Evolutionary conservation across 2,113 vertebrate species (phyloP), one percentile per base, ranked within the genome.

Genomic region (Sebastes schlegelii): DNA sequence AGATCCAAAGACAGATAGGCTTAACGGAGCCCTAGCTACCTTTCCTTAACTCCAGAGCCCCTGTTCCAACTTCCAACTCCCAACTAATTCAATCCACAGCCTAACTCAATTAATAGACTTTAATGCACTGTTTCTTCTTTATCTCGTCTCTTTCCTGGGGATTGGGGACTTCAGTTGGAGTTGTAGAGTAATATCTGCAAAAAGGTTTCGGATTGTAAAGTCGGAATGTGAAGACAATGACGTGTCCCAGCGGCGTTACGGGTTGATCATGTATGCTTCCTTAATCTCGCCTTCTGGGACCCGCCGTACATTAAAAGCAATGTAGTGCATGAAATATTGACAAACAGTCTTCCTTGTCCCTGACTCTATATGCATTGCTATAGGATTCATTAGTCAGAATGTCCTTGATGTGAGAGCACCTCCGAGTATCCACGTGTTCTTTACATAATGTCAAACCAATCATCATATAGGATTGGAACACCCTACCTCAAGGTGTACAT

Each of bases 1-100:
- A 92, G 91, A 92, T 93, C 86, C 90, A 91, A 89, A 93, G 93
- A 90, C 92, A 92, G 93, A 94, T 93, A 93, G 83, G 92, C 92
- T 93, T 94, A 93, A 86, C 86, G 78, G 81, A 85, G 91, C 90
- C 85, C 61, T 8, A 85, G 91, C 91, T 93, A 88, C 87, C 91
- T 92, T 34, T 92, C 86, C 74, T 89, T 90, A 86, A 94, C 85
- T 91, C 91, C 86, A 85, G 79, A 92, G 91, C 86, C 82, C 34
- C 83, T 82, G 85, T 91, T 93, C 91, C 80, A 92, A 91, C 90
- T 92, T 87, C 79, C 89, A 84, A 91, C 90, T 92, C 86, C 79
- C 89, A 84, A 67, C 92, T 92, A 93, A 93, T 92, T 92, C 92
- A 89, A 91, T 92, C 91, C 82, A 79, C 75, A 86, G 90, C 86